These are phyloP conservation scores for Squalus acanthias DNA, from an alignment of 2,797 vertebrate genomes.

Conservation along the genomic window DNA sequence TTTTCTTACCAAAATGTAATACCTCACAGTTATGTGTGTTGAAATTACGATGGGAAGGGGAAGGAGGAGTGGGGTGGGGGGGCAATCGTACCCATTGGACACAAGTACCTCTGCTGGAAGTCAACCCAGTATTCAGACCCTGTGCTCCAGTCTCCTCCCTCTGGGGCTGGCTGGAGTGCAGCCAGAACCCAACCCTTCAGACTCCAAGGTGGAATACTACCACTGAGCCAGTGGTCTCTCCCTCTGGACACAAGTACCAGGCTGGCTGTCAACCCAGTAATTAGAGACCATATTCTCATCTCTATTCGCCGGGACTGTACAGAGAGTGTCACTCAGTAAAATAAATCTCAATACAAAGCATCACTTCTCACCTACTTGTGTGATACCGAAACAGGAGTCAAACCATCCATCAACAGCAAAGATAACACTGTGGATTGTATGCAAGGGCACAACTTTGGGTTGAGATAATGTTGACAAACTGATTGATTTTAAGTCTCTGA, in stretches of 20 bases:
- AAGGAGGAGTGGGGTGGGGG: neutral
- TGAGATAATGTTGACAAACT: neutral
- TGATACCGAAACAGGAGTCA: no score
- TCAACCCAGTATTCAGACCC: neutral
- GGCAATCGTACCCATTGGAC: neutral
- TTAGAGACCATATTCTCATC: neutral
- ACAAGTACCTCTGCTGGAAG: no score
- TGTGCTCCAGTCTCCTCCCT: neutral
- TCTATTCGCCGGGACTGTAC: no score
- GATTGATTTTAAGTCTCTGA: neutral
- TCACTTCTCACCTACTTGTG: no score
- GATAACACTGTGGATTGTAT: neutral
- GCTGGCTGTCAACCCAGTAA: neutral
- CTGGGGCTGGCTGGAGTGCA: no score
- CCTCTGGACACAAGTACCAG: neutral
- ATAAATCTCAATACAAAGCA: no score
- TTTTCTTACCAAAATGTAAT: no score
- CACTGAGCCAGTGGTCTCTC: neutral
- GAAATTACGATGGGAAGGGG: neutral
- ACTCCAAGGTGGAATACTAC: neutral
- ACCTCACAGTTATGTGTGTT: no score
- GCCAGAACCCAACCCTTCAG: neutral
- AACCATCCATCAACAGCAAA: no score
- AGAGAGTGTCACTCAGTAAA: no score
- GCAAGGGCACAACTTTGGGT: neutral